These are phyloP conservation scores for Morus bassanus DNA, from an alignment of 2,797 vertebrate species.

Conservation along the genomic window DNA sequence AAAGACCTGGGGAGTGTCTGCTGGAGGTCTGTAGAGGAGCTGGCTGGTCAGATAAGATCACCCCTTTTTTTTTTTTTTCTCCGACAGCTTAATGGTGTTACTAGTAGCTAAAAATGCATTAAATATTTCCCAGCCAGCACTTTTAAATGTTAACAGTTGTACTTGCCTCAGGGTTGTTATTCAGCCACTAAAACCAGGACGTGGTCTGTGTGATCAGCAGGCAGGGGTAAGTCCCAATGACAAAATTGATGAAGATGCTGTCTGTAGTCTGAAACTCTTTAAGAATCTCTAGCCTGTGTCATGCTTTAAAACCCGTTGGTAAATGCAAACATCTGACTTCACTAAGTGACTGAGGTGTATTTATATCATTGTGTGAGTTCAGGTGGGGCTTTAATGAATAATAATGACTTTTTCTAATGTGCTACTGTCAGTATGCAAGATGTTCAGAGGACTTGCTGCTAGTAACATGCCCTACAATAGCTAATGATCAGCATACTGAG, in stretches of 20 bases:
- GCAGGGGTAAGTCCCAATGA: neutral
- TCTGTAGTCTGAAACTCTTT: neutral
- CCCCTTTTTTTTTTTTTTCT: neutral
- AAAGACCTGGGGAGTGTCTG: neutral
- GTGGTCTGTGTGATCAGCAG: slow-evolving; percentile 1
- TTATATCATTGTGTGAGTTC: neutral
- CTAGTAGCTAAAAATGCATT: slow-evolving; percentile 44
- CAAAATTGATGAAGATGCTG: neutral
- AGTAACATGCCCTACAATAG: neutral
- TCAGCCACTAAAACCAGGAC: slow-evolving; percentile 34
- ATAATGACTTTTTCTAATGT: neutral
- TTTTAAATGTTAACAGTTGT: slow-evolving; percentile 49
- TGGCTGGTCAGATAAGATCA: neutral
- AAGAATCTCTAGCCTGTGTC: neutral
- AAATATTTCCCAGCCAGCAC: slow-evolving; percentile 10
- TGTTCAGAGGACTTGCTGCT: neutral
- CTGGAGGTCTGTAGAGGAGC: neutral
- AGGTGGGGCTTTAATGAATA: neutral
- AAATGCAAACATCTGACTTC: neutral
- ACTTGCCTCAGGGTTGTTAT: slow-evolving; percentile 45
- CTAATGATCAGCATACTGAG: neutral
- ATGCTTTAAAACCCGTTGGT: neutral
- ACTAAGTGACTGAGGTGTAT: neutral
- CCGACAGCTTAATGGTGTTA: neutral
- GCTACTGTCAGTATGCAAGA: neutral